Percentiles rank a stretch among this genome's conserved stretches.
phyloP scores from a whole-genome alignment of 2,888 invertebrate species.

The Orthonychiurus folsomi region DNA sequence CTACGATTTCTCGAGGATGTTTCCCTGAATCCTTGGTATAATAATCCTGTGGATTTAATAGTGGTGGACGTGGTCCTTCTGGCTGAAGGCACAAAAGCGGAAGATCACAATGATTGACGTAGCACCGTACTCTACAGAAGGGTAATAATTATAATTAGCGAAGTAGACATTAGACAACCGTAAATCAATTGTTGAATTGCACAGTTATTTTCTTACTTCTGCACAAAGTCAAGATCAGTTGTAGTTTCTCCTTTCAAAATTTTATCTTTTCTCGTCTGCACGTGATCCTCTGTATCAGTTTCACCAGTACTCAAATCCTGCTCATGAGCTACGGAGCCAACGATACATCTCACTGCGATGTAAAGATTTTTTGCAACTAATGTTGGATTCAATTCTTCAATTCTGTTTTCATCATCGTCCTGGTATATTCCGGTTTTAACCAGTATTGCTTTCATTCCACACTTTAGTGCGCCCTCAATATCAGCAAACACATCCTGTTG shows the following conservation, averaged over 20 bases:
- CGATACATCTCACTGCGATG: background rate
- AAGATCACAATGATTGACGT: too few species aligned
- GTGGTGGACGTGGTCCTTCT: too few species aligned
- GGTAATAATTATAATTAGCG: too few species aligned
- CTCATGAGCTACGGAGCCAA: background rate
- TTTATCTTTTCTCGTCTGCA: background rate
- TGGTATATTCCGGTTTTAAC: conserved; percentile 74
- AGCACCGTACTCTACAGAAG: too few species aligned
- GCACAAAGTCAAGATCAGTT: background rate
- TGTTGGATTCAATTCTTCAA: conserved; percentile 38
- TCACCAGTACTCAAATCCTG: background rate
- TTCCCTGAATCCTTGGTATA: too few species aligned
- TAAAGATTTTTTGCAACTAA: background rate
- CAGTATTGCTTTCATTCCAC: conserved; percentile 62
- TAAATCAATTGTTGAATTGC: too few species aligned
- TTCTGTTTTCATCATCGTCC: conserved; percentile 54
- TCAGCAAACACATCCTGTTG: conserved; percentile 74
- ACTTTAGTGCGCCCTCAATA: conserved; percentile 60
- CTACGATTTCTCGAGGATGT: too few species aligned
- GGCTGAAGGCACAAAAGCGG: too few species aligned
- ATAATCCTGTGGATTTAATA: too few species aligned
- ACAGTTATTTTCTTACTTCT: background rate
- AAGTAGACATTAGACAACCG: too few species aligned
- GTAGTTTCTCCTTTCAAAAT: background rate
- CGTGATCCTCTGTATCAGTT: background rate